Evolutionary conservation across 2,888 invertebrate genomes (phyloP).

Genomic region (Phlogophora meticulosa): DNA sequence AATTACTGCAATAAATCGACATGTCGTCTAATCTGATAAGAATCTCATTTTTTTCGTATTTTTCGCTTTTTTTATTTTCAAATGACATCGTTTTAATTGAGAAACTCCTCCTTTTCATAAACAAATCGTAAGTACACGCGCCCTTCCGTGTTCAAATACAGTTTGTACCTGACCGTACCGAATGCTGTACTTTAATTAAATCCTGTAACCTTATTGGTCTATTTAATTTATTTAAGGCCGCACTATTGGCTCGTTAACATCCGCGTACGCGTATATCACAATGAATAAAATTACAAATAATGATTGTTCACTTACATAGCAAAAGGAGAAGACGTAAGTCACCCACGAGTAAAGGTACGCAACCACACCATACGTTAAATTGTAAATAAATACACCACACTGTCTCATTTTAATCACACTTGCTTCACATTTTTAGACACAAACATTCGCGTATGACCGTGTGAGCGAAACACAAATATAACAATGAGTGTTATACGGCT

Average conservation of each 20-base stretch:
- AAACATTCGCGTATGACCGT: slow-evolving; percentile 68
- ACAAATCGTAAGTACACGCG: not conserved
- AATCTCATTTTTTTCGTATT: slow-evolving; percentile 20
- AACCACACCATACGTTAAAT: slow-evolving; percentile 71
- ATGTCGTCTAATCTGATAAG: slow-evolving; percentile 37
- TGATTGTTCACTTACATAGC: slow-evolving; percentile 74
- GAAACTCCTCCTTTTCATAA: too few relatives aligned
- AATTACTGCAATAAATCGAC: slow-evolving; percentile 44
- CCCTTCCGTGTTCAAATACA: not conserved
- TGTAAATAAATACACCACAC: slow-evolving; percentile 69
- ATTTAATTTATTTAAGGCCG: not conserved
- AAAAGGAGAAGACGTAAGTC: slow-evolving; percentile 73
- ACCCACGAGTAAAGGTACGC: slow-evolving; percentile 72
- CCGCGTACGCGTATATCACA: slow-evolving; percentile 1
- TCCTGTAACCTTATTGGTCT: slow-evolving; percentile 32
- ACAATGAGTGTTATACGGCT: slow-evolving; percentile 69
- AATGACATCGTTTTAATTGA: slow-evolving; percentile 6
- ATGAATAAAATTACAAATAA: not conserved
- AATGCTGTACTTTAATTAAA: not conserved
- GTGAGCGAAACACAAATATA: slow-evolving; percentile 71
- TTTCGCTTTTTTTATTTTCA: slow-evolving; percentile 25
- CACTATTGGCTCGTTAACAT: slow-evolving; percentile 29
- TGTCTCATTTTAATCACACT: slow-evolving; percentile 75
- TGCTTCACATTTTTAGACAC: slow-evolving; percentile 66
- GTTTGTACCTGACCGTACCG: too few relatives aligned